Conservation (phyloP, 2,797 vertebrate species). For the Anas bahamensis region DNA sequence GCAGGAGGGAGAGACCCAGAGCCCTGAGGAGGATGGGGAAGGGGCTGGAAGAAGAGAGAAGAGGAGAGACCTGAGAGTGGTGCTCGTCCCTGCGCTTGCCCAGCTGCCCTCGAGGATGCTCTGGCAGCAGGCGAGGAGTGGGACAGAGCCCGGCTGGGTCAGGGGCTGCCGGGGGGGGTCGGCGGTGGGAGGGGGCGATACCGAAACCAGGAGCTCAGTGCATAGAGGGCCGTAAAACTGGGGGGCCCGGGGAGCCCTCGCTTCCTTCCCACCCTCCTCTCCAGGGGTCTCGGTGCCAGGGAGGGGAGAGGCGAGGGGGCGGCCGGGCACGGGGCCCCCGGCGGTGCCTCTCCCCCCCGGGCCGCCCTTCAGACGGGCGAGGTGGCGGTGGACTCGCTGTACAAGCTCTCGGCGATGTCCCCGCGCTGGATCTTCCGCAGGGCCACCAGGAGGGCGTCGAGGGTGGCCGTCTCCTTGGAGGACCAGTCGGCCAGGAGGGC, state of each 20-base stretch:
- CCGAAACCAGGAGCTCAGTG: slow-evolving; percentile 59
- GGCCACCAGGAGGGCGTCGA: slow-evolving; percentile 88
- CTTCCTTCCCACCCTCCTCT: slow-evolving; percentile 47
- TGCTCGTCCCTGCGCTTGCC: neutral
- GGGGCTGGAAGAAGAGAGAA: neutral
- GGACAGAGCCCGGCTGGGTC: neutral
- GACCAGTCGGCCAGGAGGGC: slow-evolving; percentile 93
- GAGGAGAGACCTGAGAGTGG: neutral
- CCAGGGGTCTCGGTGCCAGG: neutral
- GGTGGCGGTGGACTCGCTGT: slow-evolving; percentile 89
- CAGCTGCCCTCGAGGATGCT: neutral
- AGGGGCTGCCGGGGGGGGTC: neutral
- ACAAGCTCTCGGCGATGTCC: slow-evolving; percentile 91
- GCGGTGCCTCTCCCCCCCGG: slow-evolving; percentile 22
- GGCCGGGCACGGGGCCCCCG: neutral
- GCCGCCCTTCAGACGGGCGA: slow-evolving; percentile 81
- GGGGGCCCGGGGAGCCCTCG: slow-evolving; percentile 12
- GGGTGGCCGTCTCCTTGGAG: slow-evolving; percentile 89
- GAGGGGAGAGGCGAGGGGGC: neutral
- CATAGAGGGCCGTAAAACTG: slow-evolving; percentile 1
- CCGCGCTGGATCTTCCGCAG: slow-evolving; percentile 91
- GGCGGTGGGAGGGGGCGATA: neutral
- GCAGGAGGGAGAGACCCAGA: neutral
- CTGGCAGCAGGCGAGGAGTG: accelerated
- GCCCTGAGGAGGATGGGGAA: neutral